phyloP scores from a whole-genome alignment of 2,888 invertebrate genomes.

The Embidobia sp. region DNA sequence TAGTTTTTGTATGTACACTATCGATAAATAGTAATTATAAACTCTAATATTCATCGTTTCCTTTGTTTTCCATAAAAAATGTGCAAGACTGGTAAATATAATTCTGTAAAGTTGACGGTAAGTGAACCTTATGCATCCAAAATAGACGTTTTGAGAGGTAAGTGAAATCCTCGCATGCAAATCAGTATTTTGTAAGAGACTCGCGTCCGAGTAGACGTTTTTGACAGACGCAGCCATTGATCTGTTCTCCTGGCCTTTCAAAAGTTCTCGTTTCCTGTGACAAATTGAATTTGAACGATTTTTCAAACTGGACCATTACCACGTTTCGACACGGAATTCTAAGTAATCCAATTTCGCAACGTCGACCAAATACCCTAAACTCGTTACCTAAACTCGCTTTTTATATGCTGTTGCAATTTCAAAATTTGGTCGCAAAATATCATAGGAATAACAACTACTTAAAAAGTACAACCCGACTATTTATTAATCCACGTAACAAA shows the following conservation, averaged over 20 bases:
- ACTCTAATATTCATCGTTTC: no score
- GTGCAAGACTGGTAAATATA: no score
- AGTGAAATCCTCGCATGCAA: conserved; percentile 58
- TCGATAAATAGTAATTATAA: no score
- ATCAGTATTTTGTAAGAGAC: conserved; percentile 45
- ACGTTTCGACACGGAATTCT: conserved; percentile 36
- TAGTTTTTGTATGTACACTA: no score
- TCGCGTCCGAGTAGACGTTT: conserved; percentile 38
- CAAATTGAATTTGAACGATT: conserved; percentile 57
- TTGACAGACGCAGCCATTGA: conserved; percentile 46
- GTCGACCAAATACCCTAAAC: conserved; percentile 36
- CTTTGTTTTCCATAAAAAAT: no score
- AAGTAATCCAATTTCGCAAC: conserved; percentile 47
- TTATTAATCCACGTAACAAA: no score
- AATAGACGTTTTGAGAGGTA: conserved; percentile 43
- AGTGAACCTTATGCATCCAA: conserved; percentile 40
- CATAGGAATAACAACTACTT: no score
- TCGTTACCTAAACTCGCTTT: conserved; percentile 15
- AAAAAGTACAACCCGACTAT: no score
- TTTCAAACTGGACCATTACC: conserved; percentile 45
- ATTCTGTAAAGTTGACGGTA: conserved; percentile 19
- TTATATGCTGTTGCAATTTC: not conserved
- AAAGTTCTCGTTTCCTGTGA: conserved; percentile 56
- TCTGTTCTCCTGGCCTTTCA: conserved; percentile 49
- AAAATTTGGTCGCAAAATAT: not conserved